Evolutionary conservation across 2,888 invertebrate genomes (phyloP).

Genomic region (Octodonta nipae): DNA sequence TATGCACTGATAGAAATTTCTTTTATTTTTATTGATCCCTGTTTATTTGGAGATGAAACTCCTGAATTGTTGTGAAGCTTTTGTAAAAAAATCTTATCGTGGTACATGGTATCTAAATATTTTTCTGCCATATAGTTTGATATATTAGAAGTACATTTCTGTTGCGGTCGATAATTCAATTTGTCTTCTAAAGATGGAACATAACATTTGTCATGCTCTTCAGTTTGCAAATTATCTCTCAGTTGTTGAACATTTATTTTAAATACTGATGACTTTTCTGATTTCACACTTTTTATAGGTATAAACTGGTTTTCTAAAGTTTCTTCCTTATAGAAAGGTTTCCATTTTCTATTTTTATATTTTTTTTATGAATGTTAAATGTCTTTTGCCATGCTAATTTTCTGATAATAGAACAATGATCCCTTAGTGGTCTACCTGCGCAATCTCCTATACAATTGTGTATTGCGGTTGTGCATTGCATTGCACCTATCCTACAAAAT

Average conservation of each 20-base stretch:
- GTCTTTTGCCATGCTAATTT: constrained; percentile 31
- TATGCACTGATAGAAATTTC: not conserved
- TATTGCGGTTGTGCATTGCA: constrained; percentile 33
- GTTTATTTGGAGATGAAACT: not conserved
- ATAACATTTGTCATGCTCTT: not conserved
- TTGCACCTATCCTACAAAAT: constrained; percentile 30
- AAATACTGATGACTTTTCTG: no score
- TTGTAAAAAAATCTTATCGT: constrained; percentile 35
- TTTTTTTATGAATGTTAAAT: constrained; percentile 6
- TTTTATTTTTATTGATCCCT: not conserved
- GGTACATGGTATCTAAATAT: constrained; percentile 34
- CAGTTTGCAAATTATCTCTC: not conserved
- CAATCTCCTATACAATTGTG: constrained; percentile 32
- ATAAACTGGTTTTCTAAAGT: no score
- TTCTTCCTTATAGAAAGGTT: no score
- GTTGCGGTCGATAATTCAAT: constrained; percentile 21
- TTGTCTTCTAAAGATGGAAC: not conserved
- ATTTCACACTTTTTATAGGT: no score
- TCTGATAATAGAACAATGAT: constrained; percentile 32
- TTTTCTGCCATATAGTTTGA: constrained; percentile 33
- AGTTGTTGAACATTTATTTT: no score
- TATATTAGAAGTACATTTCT: constrained; percentile 30
- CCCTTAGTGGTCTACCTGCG: constrained; percentile 32
- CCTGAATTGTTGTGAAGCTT: constrained; percentile 16
- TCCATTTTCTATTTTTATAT: not conserved